Conservation (phyloP, 2,888 invertebrate species). For the Caenorhabditis afra region DNA sequence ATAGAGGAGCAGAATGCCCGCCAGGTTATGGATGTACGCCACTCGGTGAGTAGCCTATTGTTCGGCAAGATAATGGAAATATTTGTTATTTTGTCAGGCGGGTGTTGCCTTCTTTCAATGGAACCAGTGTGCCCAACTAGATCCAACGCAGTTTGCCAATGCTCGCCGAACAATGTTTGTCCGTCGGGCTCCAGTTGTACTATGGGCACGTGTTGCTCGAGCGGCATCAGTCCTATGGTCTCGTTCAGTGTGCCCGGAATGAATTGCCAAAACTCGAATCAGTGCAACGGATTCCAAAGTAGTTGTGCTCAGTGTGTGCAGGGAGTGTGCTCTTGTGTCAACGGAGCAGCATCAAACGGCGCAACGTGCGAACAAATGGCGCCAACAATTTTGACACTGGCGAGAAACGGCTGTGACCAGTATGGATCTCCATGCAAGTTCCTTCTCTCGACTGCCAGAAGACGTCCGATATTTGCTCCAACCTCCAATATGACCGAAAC, state of each 20-base stretch:
- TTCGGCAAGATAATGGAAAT: not conserved
- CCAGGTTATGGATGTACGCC: constrained; percentile 78
- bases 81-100: constrained; percentile 61
- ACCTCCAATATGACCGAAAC: constrained; percentile 71
- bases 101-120: constrained; percentile 77
- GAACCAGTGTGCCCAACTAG: constrained; percentile 73
- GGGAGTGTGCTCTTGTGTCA: constrained; percentile 73
- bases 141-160: constrained; percentile 78
- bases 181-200: constrained; percentile 75
- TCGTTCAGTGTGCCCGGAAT: constrained; percentile 72
- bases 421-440: constrained; percentile 75
- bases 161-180: constrained; percentile 77
- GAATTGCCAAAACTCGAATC: constrained; percentile 69
- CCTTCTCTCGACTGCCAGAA: constrained; percentile 74
- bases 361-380: constrained; percentile 72
- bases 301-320: constrained; percentile 72
- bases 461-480: constrained; percentile 77
- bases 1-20: constrained; percentile 77
- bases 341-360: constrained; percentile 71
- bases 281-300: constrained; percentile 75
- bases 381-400: constrained; percentile 66
- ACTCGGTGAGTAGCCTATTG: constrained; percentile 29
- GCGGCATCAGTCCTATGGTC: constrained; percentile 50
- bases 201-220: constrained; percentile 78
- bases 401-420: constrained; percentile 77